A percentile compares a stretch with the other conserved stretches of the same genome.
Conservation (phyloP, 2,888 invertebrate species). For the Seira musarum region DNA sequence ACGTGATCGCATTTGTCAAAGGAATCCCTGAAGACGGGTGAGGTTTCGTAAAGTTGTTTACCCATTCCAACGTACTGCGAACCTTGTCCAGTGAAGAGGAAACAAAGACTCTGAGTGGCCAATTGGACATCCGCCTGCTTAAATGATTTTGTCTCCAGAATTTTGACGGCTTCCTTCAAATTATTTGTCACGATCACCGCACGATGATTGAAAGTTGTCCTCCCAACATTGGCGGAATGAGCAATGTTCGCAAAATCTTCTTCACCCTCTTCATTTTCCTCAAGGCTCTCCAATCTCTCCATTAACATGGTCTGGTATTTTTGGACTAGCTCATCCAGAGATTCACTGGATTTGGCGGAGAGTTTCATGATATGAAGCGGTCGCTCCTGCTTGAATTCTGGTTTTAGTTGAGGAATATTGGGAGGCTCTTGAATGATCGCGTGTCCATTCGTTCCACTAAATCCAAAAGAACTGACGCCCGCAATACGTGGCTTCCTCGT, state of each 20-base stretch:
- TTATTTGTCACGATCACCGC: slow-evolving; percentile 31
- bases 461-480: slow-evolving; percentile 46
- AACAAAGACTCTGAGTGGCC: slow-evolving; percentile 25
- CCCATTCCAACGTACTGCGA: slow-evolving; percentile 55
- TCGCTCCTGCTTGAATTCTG: slow-evolving; percentile 25
- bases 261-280: no score
- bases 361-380: no score
- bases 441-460: slow-evolving; percentile 44
- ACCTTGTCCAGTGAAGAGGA: slow-evolving; percentile 56
- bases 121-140: slow-evolving; percentile 10
- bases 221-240: no score
- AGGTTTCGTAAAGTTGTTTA: background rate
- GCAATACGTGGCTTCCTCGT: slow-evolving; percentile 19
- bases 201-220: no score
- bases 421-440: slow-evolving; percentile 44
- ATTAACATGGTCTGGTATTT: no score
- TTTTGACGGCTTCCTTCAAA: background rate
- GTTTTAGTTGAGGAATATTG: background rate
- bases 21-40: slow-evolving; percentile 46
- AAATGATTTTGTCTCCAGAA: background rate
- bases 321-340: no score
- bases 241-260: no score
- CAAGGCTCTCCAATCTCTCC: no score
- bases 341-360: no score
- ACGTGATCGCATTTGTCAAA: slow-evolving; percentile 49